A percentile compares a stretch with the other conserved stretches of the same genome.
Conservation (phyloP, 2,113 vertebrate genomes). For the Pseudonaja textilis region DNA sequence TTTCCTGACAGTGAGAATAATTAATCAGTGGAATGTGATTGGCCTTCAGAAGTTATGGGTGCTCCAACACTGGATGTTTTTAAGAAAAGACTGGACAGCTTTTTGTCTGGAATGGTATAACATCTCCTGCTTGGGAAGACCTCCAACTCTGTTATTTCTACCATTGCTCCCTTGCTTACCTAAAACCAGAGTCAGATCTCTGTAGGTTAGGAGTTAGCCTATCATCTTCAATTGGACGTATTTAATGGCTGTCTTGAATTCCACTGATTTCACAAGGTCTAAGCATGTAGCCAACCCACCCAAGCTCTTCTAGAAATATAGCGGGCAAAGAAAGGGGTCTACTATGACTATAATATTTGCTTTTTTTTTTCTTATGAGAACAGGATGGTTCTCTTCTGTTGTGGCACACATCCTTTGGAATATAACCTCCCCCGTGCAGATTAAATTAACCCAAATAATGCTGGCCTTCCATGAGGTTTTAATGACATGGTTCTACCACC, state of each 20-base stretch:
- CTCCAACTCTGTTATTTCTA: too few species aligned
- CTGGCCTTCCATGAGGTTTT: neutral
- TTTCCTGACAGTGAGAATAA: neutral
- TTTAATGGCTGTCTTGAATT: neutral
- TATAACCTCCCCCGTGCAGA: neutral
- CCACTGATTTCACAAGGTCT: neutral
- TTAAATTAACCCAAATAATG: neutral
- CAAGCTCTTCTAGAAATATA: neutral
- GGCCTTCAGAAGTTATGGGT: neutral
- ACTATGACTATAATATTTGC: too few species aligned
- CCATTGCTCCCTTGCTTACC: neutral
- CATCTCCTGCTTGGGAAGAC: neutral
- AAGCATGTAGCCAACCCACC: neutral
- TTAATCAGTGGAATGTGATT: neutral
- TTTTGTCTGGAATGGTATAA: neutral
- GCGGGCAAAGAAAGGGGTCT: neutral
- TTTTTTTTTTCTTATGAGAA: neutral
- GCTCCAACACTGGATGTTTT: neutral
- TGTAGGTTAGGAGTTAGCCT: neutral
- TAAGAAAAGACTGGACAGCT: neutral
- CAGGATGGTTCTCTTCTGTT: neutral
- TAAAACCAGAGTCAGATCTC: neutral
- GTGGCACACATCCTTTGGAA: too few species aligned
- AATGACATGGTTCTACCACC: neutral
- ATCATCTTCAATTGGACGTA: neutral